phyloP scores from a whole-genome alignment of 2,113 vertebrate genomes.

The Desmodus rotundus region DNA sequence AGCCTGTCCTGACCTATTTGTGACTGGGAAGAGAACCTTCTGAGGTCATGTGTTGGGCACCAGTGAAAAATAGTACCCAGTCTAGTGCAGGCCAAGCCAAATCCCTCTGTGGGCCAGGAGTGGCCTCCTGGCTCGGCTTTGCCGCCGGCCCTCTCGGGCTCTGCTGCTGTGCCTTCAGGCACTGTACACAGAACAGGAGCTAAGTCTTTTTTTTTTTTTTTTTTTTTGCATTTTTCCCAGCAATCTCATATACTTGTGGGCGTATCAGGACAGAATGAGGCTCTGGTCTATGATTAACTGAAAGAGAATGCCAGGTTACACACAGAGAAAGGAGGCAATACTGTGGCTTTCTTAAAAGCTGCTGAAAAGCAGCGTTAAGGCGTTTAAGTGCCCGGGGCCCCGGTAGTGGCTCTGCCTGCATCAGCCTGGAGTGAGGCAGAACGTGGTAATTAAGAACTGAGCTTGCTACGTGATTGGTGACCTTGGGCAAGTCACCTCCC shows the following conservation, averaged over 20 bases:
- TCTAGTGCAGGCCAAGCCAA: neutral
- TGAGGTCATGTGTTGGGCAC: neutral
- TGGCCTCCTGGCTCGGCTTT: neutral
- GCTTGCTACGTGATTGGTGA: neutral
- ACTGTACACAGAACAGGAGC: neutral
- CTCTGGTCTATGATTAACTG: slow-evolving; percentile 60
- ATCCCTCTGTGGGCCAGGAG: neutral
- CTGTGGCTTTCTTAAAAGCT: slow-evolving; percentile 1
- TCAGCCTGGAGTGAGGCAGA: neutral
- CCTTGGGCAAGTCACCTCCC: neutral
- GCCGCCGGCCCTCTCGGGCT: neutral
- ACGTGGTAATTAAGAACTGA: neutral
- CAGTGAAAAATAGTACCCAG: neutral
- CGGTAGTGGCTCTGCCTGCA: neutral
- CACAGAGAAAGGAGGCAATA: slow-evolving; percentile 16
- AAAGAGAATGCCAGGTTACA: slow-evolving; percentile 55
- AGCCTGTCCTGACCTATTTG: neutral
- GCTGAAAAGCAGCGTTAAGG: neutral
- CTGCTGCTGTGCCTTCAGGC: neutral
- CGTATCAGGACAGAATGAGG: slow-evolving; percentile 55
- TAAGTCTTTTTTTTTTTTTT: neutral
- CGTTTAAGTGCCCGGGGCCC: neutral
- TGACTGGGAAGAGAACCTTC: neutral
- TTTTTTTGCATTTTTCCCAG: slow-evolving; percentile 30
- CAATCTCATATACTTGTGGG: slow-evolving; percentile 58